A percentile compares a stretch with the other conserved stretches of the same genome.
These are phyloP conservation scores for Hydrolagus affinis DNA, from an alignment of 2,113 vertebrate genomes.

Conservation along the genomic window DNA sequence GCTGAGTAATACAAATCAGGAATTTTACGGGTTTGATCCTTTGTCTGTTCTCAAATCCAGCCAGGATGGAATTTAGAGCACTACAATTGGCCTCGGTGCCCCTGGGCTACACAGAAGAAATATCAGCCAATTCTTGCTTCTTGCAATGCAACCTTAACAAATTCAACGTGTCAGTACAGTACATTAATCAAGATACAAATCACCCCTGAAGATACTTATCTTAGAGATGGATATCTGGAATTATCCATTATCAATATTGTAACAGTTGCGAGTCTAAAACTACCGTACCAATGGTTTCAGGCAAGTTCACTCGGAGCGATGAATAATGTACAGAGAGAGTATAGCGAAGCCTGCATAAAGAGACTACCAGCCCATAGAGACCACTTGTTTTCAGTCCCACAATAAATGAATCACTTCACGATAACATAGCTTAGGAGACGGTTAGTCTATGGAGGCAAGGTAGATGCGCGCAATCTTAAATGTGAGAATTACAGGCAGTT, in stretches of 20 bases:
- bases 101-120: no score
- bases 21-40: no score
- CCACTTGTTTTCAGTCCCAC: slow-evolving; percentile 13
- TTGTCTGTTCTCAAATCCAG: no score
- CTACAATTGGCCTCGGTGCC: no score
- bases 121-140: no score
- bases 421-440: neutral
- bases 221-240: neutral
- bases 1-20: no score
- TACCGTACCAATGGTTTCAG: neutral
- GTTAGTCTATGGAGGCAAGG: neutral
- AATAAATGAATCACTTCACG: neutral
- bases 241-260: slow-evolving; percentile 11
- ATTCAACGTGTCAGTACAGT: neutral
- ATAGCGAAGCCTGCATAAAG: neutral
- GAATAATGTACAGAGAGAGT: slow-evolving; percentile 5
- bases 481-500: neutral
- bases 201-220: neutral
- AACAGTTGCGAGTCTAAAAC: neutral
- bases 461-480: slow-evolving; percentile 4
- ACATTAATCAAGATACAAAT: slow-evolving; percentile 2
- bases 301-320: neutral
- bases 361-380: neutral
- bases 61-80: no score
- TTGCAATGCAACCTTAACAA: no score